Evolutionary conservation across 2,888 invertebrate genomes (phyloP), one percentile per base, ranked within the genome.

Genomic region (Psylliodes chrysocephalus): DNA sequence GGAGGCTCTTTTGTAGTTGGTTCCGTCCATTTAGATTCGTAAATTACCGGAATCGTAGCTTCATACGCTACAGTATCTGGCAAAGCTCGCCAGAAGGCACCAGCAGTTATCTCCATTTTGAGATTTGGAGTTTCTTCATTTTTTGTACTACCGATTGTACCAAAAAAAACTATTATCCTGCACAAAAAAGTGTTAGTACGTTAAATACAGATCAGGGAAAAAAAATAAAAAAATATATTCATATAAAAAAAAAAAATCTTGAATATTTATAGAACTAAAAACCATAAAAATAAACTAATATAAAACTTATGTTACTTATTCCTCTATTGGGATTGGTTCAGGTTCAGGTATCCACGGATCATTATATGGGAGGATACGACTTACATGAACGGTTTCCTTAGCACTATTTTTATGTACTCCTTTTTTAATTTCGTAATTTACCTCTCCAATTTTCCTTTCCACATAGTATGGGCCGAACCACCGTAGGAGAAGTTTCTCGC

Each of bases 401-500:
- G 4, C 10, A 8, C 33, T 33, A n/a, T 33, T 33, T 8, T 33
- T 33, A 10, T 33, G 5, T 33, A 2, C 10, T n/a, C 33, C 33
- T 33, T 8, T 33, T 33, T 33, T 3, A 8, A 8, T 33, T n/a
- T 5, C 8, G 14, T 35, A 35, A 35, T 35, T 35, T 5, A 35
- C 35, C n/a, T 33, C 49, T 15, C 15, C 12, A 1, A 52, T 14
- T 46, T 66, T 69, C 14, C 51, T 35, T 14, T 52, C 12, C 3
- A 68, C 46, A 18, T 38, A 42, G 46, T 63, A 69, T 0, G 67
- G 67, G 18, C 69, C 69, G n/a, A n/a, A n/a, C n/a, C n/a, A n/a
- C n/a, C n/a, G n/a, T n/a, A n/a, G n/a, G n/a, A n/a, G n/a, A n/a
- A 67, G 46, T 53, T 70, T 70, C 42, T 67, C 65, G 30, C 56